Percentiles rank a stretch among this genome's conserved stretches.
Evolutionary conservation across 1,140 invertebrate genomes (phyloP).

Genomic region (Tetramorium simillimum): DNA sequence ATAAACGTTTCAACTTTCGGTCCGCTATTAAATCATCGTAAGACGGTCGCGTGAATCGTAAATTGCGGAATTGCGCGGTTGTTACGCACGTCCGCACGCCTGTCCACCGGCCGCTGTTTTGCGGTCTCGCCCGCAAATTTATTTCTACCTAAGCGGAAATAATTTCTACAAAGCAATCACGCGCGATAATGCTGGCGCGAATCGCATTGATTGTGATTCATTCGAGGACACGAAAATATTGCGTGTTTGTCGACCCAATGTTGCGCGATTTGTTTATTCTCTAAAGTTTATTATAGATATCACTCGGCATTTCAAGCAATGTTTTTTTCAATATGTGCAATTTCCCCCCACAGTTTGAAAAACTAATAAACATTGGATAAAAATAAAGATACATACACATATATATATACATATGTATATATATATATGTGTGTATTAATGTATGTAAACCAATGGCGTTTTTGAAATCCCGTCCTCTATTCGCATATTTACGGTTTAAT

Average conservation of each 20-base stretch:
- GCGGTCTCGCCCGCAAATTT: slow-evolving; percentile 30
- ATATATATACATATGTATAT: background rate
- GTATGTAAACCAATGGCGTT: slow-evolving; percentile 15
- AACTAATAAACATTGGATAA: slow-evolving; percentile 7
- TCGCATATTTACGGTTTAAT: slow-evolving; percentile 45
- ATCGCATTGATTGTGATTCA: slow-evolving; percentile 15
- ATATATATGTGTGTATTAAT: background rate
- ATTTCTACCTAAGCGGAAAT: slow-evolving; percentile 54
- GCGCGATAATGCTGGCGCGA: slow-evolving; percentile 20
- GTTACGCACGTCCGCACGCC: slow-evolving; percentile 12
- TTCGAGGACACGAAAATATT: slow-evolving; percentile 3
- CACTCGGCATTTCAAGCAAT: background rate
- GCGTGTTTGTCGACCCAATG: background rate
- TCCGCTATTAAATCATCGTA: slow-evolving; percentile 70
- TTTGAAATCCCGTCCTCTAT: background rate
- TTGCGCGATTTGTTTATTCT: slow-evolving; percentile 10
- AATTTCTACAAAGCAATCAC: slow-evolving; percentile 21
- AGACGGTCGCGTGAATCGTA: slow-evolving; percentile 62
- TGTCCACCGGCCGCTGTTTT: slow-evolving; percentile 27
- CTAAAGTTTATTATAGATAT: slow-evolving; percentile 25
- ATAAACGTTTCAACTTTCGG: slow-evolving; percentile 39
- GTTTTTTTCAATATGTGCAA: background rate
- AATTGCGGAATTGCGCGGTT: slow-evolving; percentile 39
- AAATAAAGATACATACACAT: background rate
- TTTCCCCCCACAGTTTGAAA: background rate